Evolutionary conservation across 2,113 vertebrate species (phyloP), one percentile per base, ranked within the genome.

Genomic region (Cyanocitta stelleri): DNA sequence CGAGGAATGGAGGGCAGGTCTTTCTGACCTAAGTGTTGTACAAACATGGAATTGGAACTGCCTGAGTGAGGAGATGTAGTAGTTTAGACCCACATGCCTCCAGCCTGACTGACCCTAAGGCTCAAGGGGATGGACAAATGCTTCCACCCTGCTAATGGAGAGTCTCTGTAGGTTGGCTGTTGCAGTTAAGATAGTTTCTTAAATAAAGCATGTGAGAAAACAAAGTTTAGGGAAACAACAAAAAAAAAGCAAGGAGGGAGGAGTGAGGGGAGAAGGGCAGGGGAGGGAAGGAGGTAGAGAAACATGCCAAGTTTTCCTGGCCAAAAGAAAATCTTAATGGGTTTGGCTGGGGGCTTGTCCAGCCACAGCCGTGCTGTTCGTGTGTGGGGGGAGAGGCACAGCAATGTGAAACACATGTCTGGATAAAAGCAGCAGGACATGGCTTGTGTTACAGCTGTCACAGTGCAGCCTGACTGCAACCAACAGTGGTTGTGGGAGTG

Each of bases 401-500:
- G 86, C 30, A 77, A 93, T 23, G 26, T 32, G 77, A 96, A 88
- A 85, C 71, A 69, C 78, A 67, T 80, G 92, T 95, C 71, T 85
- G 59, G 84, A 72, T 77, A 58, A 79, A 92, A 69, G 72, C 29
- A 56, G 85, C 76, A 58, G 81, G 20, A 33, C 89, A 17, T 85
- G 88, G 84, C 58, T 95, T 96, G 91, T 91, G 93, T 89, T 92
- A 75, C 88, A 88, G 92, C 90, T 95, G 95, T 90, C 96, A 84
- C 9, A 43, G 83, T 2, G 17, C 84, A 58, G 75, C 71, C 51
- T 2, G 30, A 44, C 55, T 69, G 43, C 52, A 30, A 13, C 4
- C 90, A 49, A 30, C 41, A 69, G 61, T 1, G 0, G 14, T 21
- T 58, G 32, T 11, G 51, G 84, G 44, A 91, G 56, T 2, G 19